A percentile compares a stretch with the other conserved stretches of the same genome.
These are phyloP conservation scores for Oceanodroma leucorhoa DNA, from an alignment of 2,797 vertebrate species.

Conservation along the genomic window DNA sequence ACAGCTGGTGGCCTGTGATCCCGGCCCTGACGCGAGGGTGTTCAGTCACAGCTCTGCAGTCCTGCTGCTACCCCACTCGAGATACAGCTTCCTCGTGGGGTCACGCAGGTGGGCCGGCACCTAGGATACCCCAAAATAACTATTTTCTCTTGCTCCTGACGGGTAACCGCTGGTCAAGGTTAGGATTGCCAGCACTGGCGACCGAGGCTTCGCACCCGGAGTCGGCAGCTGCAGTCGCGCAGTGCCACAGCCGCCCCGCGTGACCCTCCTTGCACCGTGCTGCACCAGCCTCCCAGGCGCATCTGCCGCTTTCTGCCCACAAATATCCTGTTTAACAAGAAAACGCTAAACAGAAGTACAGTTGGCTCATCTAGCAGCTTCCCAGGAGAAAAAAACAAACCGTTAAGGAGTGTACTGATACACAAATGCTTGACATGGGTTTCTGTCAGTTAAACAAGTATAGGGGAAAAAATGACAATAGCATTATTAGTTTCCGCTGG, in stretches of 20 bases:
- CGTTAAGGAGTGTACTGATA: fast-evolving
- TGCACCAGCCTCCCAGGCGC: fast-evolving
- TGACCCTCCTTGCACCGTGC: fast-evolving
- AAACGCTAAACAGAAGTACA: fast-evolving
- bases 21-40: background rate
- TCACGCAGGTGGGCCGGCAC: background rate
- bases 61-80: background rate
- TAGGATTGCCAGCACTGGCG: background rate
- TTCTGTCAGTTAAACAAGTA: background rate
- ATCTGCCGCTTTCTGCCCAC: background rate
- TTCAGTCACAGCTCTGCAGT: background rate
- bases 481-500: background rate
- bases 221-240: background rate
- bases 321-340: background rate
- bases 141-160: background rate
- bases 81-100: too few species aligned
- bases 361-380: background rate
- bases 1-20: background rate
- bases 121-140: background rate
- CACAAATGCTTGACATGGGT: fast-evolving
- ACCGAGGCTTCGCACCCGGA: fast-evolving
- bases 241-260: fast-evolving
- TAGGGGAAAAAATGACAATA: background rate
- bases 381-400: background rate
- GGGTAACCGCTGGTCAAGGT: background rate